Conservation (phyloP, 2,888 invertebrate species). For the Helicoverpa assulta region DNA sequence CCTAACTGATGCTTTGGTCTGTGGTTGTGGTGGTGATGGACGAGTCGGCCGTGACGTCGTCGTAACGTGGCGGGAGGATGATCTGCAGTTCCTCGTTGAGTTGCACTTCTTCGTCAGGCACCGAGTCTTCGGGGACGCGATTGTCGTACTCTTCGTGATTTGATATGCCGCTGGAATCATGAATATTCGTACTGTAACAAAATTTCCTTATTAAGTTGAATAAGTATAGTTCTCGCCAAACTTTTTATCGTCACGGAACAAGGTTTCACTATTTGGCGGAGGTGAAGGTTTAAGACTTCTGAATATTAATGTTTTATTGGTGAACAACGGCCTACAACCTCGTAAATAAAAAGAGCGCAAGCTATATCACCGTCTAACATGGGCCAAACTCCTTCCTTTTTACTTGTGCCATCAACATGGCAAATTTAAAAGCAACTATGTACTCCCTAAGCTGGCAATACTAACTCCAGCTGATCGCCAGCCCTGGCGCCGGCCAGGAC, state of each 20-base stretch:
- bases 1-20: slow-evolving; percentile 55
- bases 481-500: slow-evolving; percentile 83
- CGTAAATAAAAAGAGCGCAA: too few species aligned
- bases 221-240: neutral
- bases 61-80: slow-evolving; percentile 83
- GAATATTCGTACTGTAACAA: neutral
- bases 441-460: neutral
- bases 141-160: slow-evolving; percentile 77
- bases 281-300: too few species aligned
- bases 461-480: slow-evolving; percentile 83
- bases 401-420: too few species aligned
- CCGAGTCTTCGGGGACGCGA: slow-evolving; percentile 72
- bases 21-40: slow-evolving; percentile 68
- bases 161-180: slow-evolving; percentile 68
- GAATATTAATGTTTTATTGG: too few species aligned
- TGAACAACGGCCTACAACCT: too few species aligned
- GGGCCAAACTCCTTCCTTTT: too few species aligned
- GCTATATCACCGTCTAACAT: too few species aligned
- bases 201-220: neutral
- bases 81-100: slow-evolving; percentile 84
- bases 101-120: slow-evolving; percentile 82
- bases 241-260: too few species aligned
- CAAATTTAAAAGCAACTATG: too few species aligned
- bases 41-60: slow-evolving; percentile 79
- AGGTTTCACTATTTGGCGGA: too few species aligned